phyloP scores from a whole-genome alignment of 2,113 vertebrate genomes.

The Heptranchias perlo region DNA sequence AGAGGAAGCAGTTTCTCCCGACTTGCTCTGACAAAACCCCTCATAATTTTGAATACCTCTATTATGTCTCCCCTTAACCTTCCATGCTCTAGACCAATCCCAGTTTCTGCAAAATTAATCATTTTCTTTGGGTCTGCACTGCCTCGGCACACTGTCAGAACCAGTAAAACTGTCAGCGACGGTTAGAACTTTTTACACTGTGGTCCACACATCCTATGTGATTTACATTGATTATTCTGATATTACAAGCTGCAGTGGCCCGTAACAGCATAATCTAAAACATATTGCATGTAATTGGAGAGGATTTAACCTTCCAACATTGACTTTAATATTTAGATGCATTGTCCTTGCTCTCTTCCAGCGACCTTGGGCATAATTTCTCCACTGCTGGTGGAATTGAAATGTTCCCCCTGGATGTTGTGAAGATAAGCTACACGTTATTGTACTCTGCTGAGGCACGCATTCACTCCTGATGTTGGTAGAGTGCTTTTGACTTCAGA shows the following conservation, averaged over 20 bases:
- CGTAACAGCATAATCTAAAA: not conserved
- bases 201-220: not conserved
- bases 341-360: not conserved
- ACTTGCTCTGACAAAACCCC: no score
- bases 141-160: not conserved
- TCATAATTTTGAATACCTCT: no score
- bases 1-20: no score
- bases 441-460: not conserved
- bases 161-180: not conserved
- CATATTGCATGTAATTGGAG: not conserved
- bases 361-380: not conserved
- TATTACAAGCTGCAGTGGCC: not conserved
- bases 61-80: no score
- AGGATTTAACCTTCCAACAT: not conserved
- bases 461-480: not conserved
- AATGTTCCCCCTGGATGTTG: not conserved
- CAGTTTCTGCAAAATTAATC: not conserved
- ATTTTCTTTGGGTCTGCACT: not conserved
- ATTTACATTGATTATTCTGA: not conserved
- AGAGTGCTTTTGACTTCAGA: not conserved
- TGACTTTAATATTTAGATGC: not conserved
- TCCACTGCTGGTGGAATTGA: not conserved
- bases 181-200: not conserved
- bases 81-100: no score
- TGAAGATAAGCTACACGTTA: not conserved